These are phyloP conservation scores for Shinisaurus crocodilurus DNA, from an alignment of 2,113 vertebrate species.

Conservation along the genomic window DNA sequence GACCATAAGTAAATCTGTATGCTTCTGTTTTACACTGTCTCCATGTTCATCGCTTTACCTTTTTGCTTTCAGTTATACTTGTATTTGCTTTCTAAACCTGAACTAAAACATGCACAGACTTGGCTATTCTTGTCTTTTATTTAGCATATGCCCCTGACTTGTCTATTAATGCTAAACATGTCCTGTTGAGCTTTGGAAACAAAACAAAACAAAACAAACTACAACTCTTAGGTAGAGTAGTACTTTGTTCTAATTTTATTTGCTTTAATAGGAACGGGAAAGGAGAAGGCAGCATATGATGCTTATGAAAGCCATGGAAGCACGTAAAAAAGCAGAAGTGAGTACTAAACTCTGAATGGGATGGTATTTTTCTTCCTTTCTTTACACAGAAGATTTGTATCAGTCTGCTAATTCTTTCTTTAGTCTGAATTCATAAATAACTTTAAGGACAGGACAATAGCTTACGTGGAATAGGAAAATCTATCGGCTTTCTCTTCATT, in stretches of 20 bases:
- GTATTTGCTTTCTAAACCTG: slow-evolving; percentile 86
- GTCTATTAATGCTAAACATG: slow-evolving; percentile 84
- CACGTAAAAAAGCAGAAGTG: slow-evolving; percentile 95
- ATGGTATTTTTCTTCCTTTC: not conserved
- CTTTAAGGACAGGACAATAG: slow-evolving; percentile 11
- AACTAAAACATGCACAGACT: slow-evolving; percentile 85
- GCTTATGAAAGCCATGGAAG: slow-evolving; percentile 95
- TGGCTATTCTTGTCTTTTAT: slow-evolving; percentile 85
- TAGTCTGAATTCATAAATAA: slow-evolving; percentile 13
- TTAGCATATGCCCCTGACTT: slow-evolving; percentile 84
- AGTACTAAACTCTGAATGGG: slow-evolving; percentile 54
- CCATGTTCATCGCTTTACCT: slow-evolving; percentile 88
- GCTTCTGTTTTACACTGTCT: slow-evolving; percentile 86
- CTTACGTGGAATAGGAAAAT: not conserved
- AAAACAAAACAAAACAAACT: slow-evolving; percentile 42
- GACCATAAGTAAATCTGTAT: slow-evolving; percentile 85
- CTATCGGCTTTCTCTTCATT: not conserved
- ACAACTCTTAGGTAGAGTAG: slow-evolving; percentile 43
- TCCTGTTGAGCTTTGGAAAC: slow-evolving; percentile 69
- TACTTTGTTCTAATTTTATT: slow-evolving; percentile 76
- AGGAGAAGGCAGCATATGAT: slow-evolving; percentile 93
- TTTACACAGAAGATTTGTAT: slow-evolving; percentile 25
- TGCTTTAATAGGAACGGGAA: slow-evolving; percentile 89
- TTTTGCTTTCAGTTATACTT: slow-evolving; percentile 85
- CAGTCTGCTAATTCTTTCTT: not conserved